These are phyloP conservation scores for Siniperca chuatsi DNA, from an alignment of 2,113 vertebrate genomes.

Conservation along the genomic window DNA sequence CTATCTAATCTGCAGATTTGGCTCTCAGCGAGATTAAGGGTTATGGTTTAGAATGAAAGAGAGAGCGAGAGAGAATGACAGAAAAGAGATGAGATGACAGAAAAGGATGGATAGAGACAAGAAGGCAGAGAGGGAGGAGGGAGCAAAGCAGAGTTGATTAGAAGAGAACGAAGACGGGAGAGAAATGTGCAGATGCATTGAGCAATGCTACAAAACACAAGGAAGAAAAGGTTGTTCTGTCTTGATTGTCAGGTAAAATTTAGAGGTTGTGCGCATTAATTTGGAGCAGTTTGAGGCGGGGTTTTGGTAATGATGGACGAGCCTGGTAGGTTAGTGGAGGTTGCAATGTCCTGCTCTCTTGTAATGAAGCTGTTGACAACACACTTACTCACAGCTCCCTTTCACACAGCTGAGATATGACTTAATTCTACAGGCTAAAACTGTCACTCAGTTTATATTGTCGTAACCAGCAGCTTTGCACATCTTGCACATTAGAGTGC, in stretches of 20 bases:
- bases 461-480: slow-evolving; percentile 19
- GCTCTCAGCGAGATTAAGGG: slow-evolving; percentile 78
- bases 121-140: slow-evolving; percentile 36
- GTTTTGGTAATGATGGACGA: slow-evolving; percentile 21
- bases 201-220: background rate
- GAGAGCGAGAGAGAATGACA: slow-evolving; percentile 47
- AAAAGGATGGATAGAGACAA: slow-evolving; percentile 43
- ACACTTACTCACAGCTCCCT: slow-evolving; percentile 11
- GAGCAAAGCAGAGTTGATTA: slow-evolving; percentile 41
- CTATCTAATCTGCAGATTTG: slow-evolving; percentile 80
- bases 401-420: slow-evolving; percentile 24
- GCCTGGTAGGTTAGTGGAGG: slow-evolving; percentile 10
- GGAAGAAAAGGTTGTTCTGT: background rate
- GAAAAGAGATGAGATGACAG: slow-evolving; percentile 39
- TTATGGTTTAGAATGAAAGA: slow-evolving; percentile 61
- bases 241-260: slow-evolving; percentile 18
- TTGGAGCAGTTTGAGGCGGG: background rate
- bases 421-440: slow-evolving; percentile 34
- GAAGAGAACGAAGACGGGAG: slow-evolving; percentile 24
- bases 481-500: slow-evolving; percentile 4
- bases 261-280: background rate
- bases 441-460: slow-evolving; percentile 9
- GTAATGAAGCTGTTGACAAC: slow-evolving; percentile 48
- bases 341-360: slow-evolving; percentile 32
- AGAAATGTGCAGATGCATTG: slow-evolving; percentile 6